phyloP scores from a whole-genome alignment of 2,797 vertebrate species.

The Sebastes itinus region DNA sequence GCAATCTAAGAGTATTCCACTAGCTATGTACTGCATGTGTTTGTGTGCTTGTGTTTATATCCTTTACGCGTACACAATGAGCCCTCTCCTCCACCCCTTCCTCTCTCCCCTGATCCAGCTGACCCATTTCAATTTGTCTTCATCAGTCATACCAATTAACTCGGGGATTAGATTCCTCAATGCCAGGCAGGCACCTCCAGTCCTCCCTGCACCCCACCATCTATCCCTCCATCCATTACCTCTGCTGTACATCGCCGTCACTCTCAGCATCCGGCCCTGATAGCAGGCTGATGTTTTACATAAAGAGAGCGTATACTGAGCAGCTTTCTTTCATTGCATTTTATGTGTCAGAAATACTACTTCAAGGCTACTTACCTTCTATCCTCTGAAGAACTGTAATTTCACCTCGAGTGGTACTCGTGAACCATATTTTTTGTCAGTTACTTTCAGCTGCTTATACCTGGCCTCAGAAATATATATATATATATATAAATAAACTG shows the following conservation, averaged over 20 bases:
- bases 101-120: slow-evolving; percentile 52
- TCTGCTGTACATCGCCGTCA: background rate
- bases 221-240: slow-evolving; percentile 2
- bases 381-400: slow-evolving; percentile 27
- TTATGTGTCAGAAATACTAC: slow-evolving; percentile 27
- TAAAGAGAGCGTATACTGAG: background rate
- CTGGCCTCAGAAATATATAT: background rate
- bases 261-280: background rate
- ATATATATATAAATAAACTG: background rate
- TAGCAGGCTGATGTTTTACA: background rate
- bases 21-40: background rate
- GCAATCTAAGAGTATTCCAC: background rate
- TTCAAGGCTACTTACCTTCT: background rate
- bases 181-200: slow-evolving; percentile 41
- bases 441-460: background rate
- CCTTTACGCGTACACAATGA: slow-evolving; percentile 7
- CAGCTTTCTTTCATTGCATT: slow-evolving; percentile 25
- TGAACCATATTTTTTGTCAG: background rate
- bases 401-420: background rate
- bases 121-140: slow-evolving; percentile 78
- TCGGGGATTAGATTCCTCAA: slow-evolving; percentile 65
- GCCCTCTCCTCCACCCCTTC: background rate
- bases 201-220: slow-evolving; percentile 17
- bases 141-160: slow-evolving; percentile 77
- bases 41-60: background rate